Conservation (phyloP, 2,797 vertebrate species). For the Champsocephalus gunnari region DNA sequence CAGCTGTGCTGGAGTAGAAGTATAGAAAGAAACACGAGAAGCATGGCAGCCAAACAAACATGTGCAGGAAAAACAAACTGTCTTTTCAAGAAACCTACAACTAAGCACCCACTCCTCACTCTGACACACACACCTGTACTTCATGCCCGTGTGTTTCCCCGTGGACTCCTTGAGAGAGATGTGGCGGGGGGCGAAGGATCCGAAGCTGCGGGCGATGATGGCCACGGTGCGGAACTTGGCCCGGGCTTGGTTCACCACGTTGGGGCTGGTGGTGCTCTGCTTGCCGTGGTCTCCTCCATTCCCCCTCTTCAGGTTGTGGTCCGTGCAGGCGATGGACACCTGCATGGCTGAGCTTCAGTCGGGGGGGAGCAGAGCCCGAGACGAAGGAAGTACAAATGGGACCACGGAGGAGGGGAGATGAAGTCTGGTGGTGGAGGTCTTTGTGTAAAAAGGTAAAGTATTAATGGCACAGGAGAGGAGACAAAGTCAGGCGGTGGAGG, state of each 20-base stretch:
- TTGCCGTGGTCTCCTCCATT: conserved; percentile 97
- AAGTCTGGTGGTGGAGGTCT: not conserved
- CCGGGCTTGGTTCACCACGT: conserved; percentile 94
- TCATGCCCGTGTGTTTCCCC: conserved; percentile 98
- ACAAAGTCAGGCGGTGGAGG: not conserved
- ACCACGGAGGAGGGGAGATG: not conserved
- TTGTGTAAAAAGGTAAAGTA: conserved; percentile 5
- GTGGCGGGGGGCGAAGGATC: conserved; percentile 95
- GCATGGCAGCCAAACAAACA: not conserved
- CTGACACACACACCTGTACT: conserved; percentile 92
- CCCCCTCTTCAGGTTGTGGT: conserved; percentile 96
- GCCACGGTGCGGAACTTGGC: conserved; percentile 98
- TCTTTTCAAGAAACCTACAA: not conserved
- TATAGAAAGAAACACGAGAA: conserved; percentile 17
- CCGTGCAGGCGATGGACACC: conserved; percentile 98
- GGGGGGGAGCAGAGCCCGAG: conserved; percentile 20
- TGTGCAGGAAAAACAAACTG: not conserved
- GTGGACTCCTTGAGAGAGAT: conserved; percentile 99
- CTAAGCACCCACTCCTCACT: not conserved
- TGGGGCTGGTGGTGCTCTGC: conserved; percentile 91
- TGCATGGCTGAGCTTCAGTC: conserved; percentile 88
- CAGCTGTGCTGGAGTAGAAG: conserved; percentile 9
- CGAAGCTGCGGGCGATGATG: conserved; percentile 96
- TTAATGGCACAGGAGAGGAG: conserved; percentile 23
- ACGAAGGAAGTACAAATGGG: not conserved